Evolutionary conservation across 2,888 invertebrate species (phyloP).

Genomic region (Leptopilina drosophilae): DNA sequence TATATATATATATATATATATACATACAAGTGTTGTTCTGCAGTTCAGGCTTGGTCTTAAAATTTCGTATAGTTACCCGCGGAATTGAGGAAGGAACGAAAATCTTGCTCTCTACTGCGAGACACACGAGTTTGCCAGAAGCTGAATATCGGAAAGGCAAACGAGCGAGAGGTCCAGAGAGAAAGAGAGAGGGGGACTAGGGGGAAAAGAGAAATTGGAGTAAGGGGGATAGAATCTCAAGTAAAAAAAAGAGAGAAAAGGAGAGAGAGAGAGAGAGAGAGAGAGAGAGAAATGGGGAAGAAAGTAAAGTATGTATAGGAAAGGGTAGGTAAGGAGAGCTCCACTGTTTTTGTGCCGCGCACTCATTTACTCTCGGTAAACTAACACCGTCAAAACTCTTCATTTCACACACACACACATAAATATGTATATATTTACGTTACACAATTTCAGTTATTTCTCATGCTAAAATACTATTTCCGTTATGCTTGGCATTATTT

Average conservation of each 20-base stretch:
- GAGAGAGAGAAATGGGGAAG: constrained; percentile 47
- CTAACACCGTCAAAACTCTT: constrained; percentile 54
- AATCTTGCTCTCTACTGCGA: constrained; percentile 57
- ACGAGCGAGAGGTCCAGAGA: constrained; percentile 47
- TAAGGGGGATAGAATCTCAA: constrained; percentile 40
- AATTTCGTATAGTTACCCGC: constrained; percentile 54
- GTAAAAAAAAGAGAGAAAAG: constrained; percentile 47
- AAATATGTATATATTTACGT: too few relatives aligned
- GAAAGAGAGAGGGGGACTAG: constrained; percentile 44
- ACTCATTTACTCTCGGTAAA: constrained; percentile 69
- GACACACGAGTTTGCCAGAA: constrained; percentile 59
- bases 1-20: too few relatives aligned
- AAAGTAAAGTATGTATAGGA: constrained; percentile 48
- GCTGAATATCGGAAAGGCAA: constrained; percentile 66
- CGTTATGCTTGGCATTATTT: neutral
- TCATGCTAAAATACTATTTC: neutral
- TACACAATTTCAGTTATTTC: constrained; percentile 2
- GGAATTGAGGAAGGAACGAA: constrained; percentile 55
- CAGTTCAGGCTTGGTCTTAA: constrained; percentile 51
- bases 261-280: constrained; percentile 43
- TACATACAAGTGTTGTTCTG: constrained; percentile 56
- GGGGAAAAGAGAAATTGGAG: constrained; percentile 47
- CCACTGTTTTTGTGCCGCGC: constrained; percentile 69
- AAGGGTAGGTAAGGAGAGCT: constrained; percentile 67
- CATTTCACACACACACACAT: constrained; percentile 44